Conservation (phyloP, 1,140 invertebrate genomes). For the Ceratina japonica region DNA sequence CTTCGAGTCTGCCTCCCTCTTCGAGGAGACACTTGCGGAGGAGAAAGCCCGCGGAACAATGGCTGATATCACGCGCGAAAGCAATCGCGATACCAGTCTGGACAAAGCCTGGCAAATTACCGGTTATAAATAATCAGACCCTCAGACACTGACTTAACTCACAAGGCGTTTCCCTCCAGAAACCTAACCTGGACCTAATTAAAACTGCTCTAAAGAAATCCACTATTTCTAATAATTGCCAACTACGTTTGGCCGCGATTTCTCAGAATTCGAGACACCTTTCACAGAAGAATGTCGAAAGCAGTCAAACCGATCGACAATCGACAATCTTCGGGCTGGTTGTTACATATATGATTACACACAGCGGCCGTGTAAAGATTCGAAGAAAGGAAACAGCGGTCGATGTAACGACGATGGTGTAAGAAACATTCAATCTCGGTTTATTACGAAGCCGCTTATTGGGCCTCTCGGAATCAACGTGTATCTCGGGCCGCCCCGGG, state of each 20-base stretch:
- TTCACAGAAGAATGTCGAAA: too few species aligned
- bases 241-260: too few species aligned
- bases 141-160: neutral
- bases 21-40: neutral
- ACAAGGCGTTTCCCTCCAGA: too few species aligned
- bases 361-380: neutral
- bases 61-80: conserved; percentile 35
- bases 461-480: neutral
- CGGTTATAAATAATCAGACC: neutral
- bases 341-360: neutral
- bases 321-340: neutral
- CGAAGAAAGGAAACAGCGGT: neutral
- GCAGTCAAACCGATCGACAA: too few species aligned
- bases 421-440: neutral
- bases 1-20: neutral
- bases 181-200: too few species aligned
- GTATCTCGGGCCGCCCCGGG: neutral
- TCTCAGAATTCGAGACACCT: too few species aligned
- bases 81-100: conserved; percentile 18
- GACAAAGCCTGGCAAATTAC: conserved; percentile 2
- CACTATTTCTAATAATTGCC: too few species aligned
- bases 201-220: too few species aligned
- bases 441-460: neutral
- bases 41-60: conserved; percentile 38
- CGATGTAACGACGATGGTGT: neutral